These are phyloP conservation scores for Quadroppia sp. DNA, from an alignment of 2,888 invertebrate species.

Conservation along the genomic window DNA sequence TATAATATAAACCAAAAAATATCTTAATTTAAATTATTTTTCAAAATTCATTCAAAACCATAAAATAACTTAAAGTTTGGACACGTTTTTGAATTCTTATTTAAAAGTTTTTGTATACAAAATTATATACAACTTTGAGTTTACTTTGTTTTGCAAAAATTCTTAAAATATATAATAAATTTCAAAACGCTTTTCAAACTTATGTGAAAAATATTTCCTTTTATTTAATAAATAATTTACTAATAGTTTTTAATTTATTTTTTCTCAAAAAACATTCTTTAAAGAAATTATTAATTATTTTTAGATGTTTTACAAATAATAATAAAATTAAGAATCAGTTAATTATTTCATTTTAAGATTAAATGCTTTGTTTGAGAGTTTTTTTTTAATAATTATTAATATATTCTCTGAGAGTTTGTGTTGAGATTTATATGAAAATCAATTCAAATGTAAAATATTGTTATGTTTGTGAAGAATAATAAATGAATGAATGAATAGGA, in stretches of 20 bases:
- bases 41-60: background rate
- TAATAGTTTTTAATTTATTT: too few species aligned
- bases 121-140: background rate
- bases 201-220: background rate
- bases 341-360: too few species aligned
- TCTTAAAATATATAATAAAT: background rate
- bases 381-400: too few species aligned
- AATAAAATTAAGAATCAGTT: too few species aligned
- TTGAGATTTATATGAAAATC: too few species aligned
- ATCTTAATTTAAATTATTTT: slow-evolving; percentile 22
- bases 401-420: too few species aligned
- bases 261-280: too few species aligned
- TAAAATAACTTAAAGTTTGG: background rate
- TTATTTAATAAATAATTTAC: background rate
- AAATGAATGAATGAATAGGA: background rate
- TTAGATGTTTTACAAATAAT: too few species aligned
- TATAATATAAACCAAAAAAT: background rate
- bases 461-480: background rate
- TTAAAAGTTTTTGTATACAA: background rate
- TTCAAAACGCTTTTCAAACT: background rate
- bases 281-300: too few species aligned
- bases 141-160: background rate
- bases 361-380: too few species aligned
- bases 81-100: background rate
- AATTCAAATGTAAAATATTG: background rate